Percentiles rank a stretch among this genome's conserved stretches.
Conservation (phyloP, 2,888 invertebrate genomes). For the Stenurella melanura region DNA sequence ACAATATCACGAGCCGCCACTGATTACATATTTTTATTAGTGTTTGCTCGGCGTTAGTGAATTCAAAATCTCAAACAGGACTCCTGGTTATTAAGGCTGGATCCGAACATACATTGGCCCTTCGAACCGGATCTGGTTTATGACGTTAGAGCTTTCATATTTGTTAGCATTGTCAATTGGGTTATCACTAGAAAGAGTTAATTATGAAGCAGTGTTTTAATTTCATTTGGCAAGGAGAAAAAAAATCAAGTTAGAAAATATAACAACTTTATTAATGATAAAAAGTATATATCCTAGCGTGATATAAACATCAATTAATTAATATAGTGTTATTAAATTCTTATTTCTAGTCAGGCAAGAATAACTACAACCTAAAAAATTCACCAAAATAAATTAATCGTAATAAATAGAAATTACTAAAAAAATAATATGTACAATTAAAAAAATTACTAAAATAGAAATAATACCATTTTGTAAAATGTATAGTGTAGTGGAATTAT, state of each 20-base stretch:
- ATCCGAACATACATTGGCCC: too few relatives aligned
- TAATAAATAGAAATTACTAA: constrained; percentile 56
- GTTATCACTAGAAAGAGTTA: too few relatives aligned
- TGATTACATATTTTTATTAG: too few relatives aligned
- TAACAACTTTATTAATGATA: constrained; percentile 70
- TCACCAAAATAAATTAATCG: constrained; percentile 58
- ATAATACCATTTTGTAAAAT: constrained; percentile 39
- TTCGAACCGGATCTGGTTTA: too few relatives aligned
- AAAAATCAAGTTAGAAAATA: constrained; percentile 63
- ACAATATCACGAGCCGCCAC: too few relatives aligned
- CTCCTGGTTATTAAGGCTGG: too few relatives aligned
- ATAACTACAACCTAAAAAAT: constrained; percentile 58
- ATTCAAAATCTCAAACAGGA: too few relatives aligned
- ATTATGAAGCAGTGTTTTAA: too few relatives aligned
- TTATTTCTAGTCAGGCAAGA: constrained; percentile 66
- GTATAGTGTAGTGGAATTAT: constrained; percentile 8
- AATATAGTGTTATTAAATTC: constrained; percentile 61
- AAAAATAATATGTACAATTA: constrained; percentile 49
- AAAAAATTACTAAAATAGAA: constrained; percentile 39
- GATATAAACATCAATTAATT: constrained; percentile 65
- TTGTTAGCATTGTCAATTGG: too few relatives aligned
- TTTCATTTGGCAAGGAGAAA: constrained; percentile 30
- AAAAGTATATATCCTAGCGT: constrained; percentile 66
- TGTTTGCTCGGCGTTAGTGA: too few relatives aligned
- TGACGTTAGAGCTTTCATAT: too few relatives aligned